Conservation (phyloP, 2,888 invertebrate genomes). For the Thymelicus lineola region DNA sequence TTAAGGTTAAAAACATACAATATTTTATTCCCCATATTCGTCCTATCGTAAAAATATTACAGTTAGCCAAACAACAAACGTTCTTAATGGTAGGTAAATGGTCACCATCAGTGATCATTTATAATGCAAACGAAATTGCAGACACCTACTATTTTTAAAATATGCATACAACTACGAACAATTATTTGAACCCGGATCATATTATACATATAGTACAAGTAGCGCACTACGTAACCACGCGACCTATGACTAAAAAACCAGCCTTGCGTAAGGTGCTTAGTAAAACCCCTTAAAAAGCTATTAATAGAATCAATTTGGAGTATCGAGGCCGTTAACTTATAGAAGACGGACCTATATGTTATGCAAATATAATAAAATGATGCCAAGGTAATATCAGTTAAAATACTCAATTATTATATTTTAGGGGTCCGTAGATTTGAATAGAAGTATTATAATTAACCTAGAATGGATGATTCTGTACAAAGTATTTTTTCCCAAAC, state of each 20-base stretch:
- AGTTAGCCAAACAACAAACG: too few species aligned
- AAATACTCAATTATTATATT: neutral
- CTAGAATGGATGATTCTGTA: too few species aligned
- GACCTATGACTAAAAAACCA: neutral
- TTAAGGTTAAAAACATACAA: too few species aligned
- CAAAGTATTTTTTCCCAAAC: too few species aligned
- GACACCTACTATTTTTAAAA: neutral
- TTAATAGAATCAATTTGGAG: conserved; percentile 21
- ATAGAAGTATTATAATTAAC: too few species aligned
- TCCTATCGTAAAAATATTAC: too few species aligned
- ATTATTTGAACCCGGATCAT: neutral
- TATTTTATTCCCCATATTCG: too few species aligned
- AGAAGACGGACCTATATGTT: conserved; percentile 27
- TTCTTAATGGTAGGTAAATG: too few species aligned
- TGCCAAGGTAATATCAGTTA: conserved; percentile 8
- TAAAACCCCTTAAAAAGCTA: conserved; percentile 21
- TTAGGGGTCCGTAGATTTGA: too few species aligned
- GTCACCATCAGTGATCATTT: too few species aligned
- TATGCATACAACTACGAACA: neutral
- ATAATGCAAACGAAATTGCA: neutral
- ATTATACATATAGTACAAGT: too few species aligned
- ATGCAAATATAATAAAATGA: conserved; percentile 27
- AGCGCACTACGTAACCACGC: neutral
- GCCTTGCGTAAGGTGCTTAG: conserved; percentile 10
- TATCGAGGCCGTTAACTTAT: conserved; percentile 15